Evolutionary conservation across 2,888 invertebrate genomes (phyloP).

Genomic region (Protonemura montana): DNA sequence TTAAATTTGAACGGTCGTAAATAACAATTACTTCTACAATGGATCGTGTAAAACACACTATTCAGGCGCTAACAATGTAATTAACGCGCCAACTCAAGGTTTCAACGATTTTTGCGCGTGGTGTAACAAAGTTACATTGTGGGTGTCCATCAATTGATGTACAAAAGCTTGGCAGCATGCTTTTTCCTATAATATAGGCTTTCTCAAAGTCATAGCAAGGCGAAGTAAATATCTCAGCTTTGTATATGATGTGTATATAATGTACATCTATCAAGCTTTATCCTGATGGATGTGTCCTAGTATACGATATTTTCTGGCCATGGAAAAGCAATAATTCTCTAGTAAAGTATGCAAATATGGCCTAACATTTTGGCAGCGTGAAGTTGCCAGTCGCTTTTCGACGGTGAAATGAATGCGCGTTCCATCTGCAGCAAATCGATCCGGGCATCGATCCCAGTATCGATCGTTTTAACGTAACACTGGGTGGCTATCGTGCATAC

Average conservation of each 20-base stretch:
- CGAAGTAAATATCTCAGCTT: background rate
- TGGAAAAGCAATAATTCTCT: background rate
- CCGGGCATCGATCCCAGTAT: background rate
- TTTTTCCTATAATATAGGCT: background rate
- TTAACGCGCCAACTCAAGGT: background rate
- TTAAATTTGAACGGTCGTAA: background rate
- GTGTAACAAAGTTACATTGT: background rate
- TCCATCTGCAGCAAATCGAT: background rate
- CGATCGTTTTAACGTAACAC: too few species aligned
- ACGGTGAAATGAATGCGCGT: background rate
- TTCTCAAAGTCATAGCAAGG: background rate
- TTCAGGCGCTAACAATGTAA: background rate
- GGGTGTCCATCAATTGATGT: background rate
- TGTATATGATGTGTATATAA: background rate
- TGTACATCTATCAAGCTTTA: background rate
- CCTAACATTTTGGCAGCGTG: background rate
- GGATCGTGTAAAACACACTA: background rate
- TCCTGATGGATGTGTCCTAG: background rate
- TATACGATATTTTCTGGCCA: background rate
- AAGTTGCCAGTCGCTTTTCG: background rate
- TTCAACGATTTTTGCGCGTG: background rate
- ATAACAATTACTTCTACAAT: background rate
- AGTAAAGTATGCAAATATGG: background rate
- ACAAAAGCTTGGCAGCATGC: background rate
- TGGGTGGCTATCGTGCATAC: background rate